A percentile compares a stretch with the other conserved stretches of the same genome.
Conservation (phyloP, 2,888 invertebrate genomes). For the Tridacna gigas region DNA sequence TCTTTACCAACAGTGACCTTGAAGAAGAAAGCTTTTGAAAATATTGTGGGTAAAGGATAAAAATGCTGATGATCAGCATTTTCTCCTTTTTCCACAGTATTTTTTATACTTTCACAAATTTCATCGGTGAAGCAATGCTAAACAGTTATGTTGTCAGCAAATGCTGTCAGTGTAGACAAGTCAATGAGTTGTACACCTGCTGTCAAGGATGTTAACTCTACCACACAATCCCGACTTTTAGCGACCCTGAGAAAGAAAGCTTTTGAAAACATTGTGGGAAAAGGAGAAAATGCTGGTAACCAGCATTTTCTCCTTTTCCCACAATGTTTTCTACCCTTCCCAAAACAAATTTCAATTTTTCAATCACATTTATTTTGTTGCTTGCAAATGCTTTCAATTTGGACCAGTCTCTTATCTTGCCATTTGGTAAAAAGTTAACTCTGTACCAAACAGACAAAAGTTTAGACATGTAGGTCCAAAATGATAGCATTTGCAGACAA, state of each 20-base stretch:
- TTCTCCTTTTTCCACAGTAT: neutral
- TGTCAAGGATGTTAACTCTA: no score
- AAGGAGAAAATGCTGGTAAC: constrained; percentile 19
- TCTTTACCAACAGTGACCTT: neutral
- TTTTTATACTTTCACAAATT: neutral
- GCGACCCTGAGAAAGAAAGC: no score
- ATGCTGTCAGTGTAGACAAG: no score
- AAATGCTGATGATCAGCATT: neutral
- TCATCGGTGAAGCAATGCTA: no score
- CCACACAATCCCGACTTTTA: no score
- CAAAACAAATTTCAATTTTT: no score
- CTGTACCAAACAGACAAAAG: neutral
- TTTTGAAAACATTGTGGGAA: neutral
- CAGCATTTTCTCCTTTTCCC: constrained; percentile 8
- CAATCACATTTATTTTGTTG: no score
- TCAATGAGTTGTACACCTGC: no score
- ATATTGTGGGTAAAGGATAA: neutral
- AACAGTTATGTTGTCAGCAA: no score
- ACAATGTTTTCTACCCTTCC: neutral
- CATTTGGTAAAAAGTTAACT: neutral
- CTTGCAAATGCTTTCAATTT: neutral
- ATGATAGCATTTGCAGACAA: neutral
- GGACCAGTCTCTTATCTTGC: neutral
- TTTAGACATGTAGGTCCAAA: neutral
- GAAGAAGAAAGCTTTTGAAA: neutral